Percentiles rank a stretch among this genome's conserved stretches.
Evolutionary conservation across 2,888 invertebrate species (phyloP).

Genomic region (Hydrotaea cyrtoneurina): DNA sequence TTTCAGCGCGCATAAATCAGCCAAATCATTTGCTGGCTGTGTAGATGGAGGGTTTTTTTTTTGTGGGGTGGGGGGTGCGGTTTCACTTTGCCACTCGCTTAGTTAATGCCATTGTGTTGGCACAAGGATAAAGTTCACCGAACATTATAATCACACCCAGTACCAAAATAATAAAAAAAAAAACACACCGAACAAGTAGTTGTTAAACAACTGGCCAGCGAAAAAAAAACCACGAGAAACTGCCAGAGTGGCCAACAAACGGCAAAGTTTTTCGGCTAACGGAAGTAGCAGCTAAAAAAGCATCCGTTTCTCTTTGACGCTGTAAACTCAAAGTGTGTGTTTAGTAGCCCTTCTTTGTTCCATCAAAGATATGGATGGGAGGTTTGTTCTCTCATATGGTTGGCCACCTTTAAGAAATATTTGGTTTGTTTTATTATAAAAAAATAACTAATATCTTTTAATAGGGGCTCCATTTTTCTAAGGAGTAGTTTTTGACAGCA

Average conservation of each 20-base stretch:
- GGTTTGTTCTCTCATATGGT: not conserved
- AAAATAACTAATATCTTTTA: too few species aligned
- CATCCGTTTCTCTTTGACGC: slow-evolving; percentile 1
- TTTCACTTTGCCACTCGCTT: not conserved
- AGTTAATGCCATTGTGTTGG: slow-evolving; percentile 26
- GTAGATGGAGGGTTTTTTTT: not conserved
- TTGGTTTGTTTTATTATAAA: too few species aligned
- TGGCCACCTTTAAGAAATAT: not conserved
- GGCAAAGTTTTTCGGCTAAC: slow-evolving; percentile 1
- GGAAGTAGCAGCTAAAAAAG: slow-evolving; percentile 22
- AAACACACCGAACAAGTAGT: not conserved
- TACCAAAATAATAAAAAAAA: slow-evolving; percentile 4
- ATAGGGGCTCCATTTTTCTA: too few species aligned
- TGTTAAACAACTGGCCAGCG: not conserved
- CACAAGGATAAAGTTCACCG: slow-evolving; percentile 25
- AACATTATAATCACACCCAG: slow-evolving; percentile 2
- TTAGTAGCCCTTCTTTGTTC: not conserved
- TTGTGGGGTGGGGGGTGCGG: not conserved
- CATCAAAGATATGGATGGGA: not conserved
- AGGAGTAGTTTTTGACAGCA: too few species aligned
- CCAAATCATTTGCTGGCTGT: too few species aligned
- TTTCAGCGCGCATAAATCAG: slow-evolving; percentile 26
- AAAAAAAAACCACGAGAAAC: not conserved
- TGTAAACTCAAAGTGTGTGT: not conserved
- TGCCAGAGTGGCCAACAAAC: not conserved